phyloP scores from a whole-genome alignment of 2,888 invertebrate species.

The Tetrapedia diversipes region DNA sequence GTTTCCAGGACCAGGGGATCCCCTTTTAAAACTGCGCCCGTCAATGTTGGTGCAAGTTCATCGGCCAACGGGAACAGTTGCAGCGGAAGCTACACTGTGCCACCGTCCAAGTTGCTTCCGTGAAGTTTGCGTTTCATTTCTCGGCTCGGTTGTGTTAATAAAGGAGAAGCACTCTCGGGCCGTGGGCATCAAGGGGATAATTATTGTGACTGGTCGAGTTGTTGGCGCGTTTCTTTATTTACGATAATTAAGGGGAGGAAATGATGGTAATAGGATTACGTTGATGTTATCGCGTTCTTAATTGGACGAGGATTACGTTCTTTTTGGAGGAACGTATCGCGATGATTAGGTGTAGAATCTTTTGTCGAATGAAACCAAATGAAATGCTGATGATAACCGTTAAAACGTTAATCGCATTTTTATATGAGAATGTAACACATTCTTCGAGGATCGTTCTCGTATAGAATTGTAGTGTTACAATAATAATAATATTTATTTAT shows the following conservation, averaged over 20 bases:
- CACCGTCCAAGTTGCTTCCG: conserved; percentile 1
- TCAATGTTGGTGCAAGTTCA: conserved; percentile 15
- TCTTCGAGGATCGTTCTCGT: too few relatives aligned
- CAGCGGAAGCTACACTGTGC: not conserved
- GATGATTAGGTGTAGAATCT: not conserved
- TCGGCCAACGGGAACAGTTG: conserved; percentile 16
- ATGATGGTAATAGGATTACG: not conserved
- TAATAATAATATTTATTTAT: too few relatives aligned
- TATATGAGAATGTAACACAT: too few relatives aligned
- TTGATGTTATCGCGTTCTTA: not conserved
- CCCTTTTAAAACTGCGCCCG: conserved; percentile 44
- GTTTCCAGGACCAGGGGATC: conserved; percentile 16
- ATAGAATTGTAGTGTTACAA: too few relatives aligned
- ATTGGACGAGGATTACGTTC: not conserved
- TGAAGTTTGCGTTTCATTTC: conserved; percentile 30
- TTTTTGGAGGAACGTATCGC: not conserved
- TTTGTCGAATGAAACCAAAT: not conserved
- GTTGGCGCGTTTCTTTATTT: not conserved
- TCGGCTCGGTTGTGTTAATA: conserved; percentile 4
- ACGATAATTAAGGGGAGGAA: not conserved
- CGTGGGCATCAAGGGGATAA: not conserved
- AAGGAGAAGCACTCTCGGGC: not conserved
- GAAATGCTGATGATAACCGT: too few relatives aligned
- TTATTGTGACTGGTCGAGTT: not conserved
- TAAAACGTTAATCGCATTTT: too few relatives aligned